Base-by-base conservation (phyloP, 2,888 invertebrate genomes). In the Hartigia nigra region DNA sequence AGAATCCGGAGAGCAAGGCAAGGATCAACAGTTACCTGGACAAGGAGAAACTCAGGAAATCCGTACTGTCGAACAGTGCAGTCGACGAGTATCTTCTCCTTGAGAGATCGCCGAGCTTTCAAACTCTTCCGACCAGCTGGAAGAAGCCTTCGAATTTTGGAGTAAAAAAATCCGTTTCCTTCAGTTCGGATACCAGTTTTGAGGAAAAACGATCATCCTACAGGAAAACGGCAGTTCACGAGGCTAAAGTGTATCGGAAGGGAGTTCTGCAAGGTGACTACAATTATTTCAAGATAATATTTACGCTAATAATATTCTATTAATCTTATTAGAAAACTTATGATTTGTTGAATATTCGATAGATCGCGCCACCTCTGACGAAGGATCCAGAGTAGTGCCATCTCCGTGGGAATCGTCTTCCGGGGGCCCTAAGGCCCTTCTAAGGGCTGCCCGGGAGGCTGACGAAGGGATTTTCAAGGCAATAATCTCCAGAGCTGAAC, bases 381-480 rank as follows among this genome's bases (percentile, higher is more conserved):
- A 70, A 12, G 39, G 76, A 36, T 81, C 77, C 75, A 86, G 81
- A 82, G 89, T 87, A 85, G 85, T 87, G 85, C 84, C 87, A 39
- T 82, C 84, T 31, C 84, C 86, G 84, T 86, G 87, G 85, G 86
- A 88, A 75, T 79, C 82, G 81, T 83, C 87, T 75, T 83, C 86
- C 81, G 89, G 88, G 83, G 90, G 89, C 85, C 88, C 88, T 23
- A 82, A 85, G 83, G 90, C 92, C 84, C 92, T 94, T 78, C 89
- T 94, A 79, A 91, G 92, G 90, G 93, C 93, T 74, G 93, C 93
- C 79, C 92, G 93, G 80, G 93, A 93, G 87, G 93, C 92, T 39
- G 93, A 94, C 84, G 93, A 94, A 81, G 87, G 89, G 34, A 85
- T 89, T 35, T 88, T 93, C 72, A 90, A 90, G 81, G 92, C 92